Base-by-base conservation (phyloP, 2,888 invertebrate genomes). In the Aphrophora alni region DNA sequence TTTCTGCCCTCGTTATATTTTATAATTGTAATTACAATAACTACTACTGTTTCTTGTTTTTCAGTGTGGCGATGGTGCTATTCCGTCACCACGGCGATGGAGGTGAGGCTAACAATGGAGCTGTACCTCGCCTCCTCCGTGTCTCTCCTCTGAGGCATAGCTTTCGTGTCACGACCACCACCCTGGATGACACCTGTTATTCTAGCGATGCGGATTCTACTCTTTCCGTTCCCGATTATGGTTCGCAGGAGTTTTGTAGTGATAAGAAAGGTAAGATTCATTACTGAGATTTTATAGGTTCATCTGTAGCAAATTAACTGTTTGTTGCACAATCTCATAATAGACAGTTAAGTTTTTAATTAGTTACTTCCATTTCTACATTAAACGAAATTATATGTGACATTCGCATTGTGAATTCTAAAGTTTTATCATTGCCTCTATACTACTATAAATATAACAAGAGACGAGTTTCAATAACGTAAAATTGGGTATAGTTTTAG, bases 71-170 rank as follows among this genome's bases (percentile, higher is more conserved):
- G 59, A 59, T 59, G 59, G 59, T 59, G 21, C 21, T 59, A 8
- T 59, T 59, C 59, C 59, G 59, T 59, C 59, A 21, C 5, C 59
- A 59, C 21, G 59, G 59, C 0, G 59, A 59, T 21, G 59, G 59
- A 21, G 59, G 59, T 21, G 59, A 59, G 59, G 59, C 59, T 3
- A 59, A 38, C 72, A 78, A 59, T 59, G 81, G 81, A 38, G 91
- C 90, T 87, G 92, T 91, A 86, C 92, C 91, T 88, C 92, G 90
- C 85, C 87, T 91, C 85, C 88, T 91, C 87, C 90, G 91, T 83
- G 91, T 91, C 90, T 90, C 91, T 71, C 91, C 91, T 82, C 89
- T 91, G 69, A 87, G 91, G 33, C 91, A 91, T 87, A 91, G 91
- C 87, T 90, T 91, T 85, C 82, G 84, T 59, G 77, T 82, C 14